Evolutionary conservation across 2,797 vertebrate species (phyloP).

Genomic region (Intellagama lesueurii): DNA sequence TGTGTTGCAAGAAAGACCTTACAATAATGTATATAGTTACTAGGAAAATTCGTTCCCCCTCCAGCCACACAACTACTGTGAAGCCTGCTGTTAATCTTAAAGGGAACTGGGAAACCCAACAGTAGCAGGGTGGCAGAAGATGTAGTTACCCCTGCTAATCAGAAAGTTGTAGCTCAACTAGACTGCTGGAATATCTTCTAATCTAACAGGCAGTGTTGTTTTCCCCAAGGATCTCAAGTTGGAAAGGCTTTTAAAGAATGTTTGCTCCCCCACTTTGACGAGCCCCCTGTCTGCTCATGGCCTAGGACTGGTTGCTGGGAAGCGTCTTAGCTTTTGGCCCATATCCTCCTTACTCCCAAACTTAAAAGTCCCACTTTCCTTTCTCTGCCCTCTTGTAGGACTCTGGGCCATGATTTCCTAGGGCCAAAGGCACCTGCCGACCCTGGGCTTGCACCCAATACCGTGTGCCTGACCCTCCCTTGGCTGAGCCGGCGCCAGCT

Average conservation of each 20-base stretch:
- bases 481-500: conserved; percentile 91
- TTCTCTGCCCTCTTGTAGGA: conserved; percentile 74
- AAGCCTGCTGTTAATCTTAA: too few relatives aligned
- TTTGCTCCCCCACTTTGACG: too few relatives aligned
- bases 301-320: not conserved
- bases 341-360: not conserved
- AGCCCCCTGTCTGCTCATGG: not conserved
- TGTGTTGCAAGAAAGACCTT: too few relatives aligned
- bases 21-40: too few relatives aligned
- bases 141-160: too few relatives aligned
- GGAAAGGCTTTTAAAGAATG: too few relatives aligned
- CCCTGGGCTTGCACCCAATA: conserved; percentile 90
- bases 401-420: conserved; percentile 90
- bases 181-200: not conserved
- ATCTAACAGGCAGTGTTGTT: not conserved
- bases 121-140: too few relatives aligned
- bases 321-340: not conserved
- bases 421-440: conserved; percentile 92
- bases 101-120: too few relatives aligned
- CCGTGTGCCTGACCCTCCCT: conserved; percentile 89
- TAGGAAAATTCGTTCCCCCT: too few relatives aligned
- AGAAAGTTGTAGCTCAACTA: too few relatives aligned
- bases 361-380: not conserved
- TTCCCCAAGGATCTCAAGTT: not conserved
- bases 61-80: too few relatives aligned